Evolutionary conservation across 2,113 vertebrate genomes (phyloP).

Genomic region (Pipra filicauda): DNA sequence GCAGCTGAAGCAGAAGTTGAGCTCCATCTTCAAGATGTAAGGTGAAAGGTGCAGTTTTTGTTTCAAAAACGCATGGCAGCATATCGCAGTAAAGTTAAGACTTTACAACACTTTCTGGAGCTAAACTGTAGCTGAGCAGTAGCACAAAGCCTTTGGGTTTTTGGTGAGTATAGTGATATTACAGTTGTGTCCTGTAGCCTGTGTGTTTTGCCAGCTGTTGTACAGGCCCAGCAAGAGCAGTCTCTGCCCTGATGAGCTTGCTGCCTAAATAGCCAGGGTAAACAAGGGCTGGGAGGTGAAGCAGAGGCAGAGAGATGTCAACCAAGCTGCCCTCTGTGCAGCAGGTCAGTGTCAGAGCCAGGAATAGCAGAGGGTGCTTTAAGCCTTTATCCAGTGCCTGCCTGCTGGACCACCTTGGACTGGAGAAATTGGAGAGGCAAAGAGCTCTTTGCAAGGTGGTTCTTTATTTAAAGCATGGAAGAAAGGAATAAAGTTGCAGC

Average conservation of each 20-base stretch:
- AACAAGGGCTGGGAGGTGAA: constrained; percentile 9
- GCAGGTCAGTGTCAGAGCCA: constrained; percentile 64
- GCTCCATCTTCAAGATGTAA: fast-evolving
- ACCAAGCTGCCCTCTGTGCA: constrained; percentile 22
- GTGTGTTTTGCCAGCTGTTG: constrained; percentile 55
- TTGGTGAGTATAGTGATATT: neutral
- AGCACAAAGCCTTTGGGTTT: neutral
- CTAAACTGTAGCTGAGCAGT: neutral
- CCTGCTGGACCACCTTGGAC: constrained; percentile 46
- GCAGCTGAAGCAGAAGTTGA: neutral
- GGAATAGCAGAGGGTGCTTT: constrained; percentile 44
- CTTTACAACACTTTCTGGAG: neutral
- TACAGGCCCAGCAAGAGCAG: constrained; percentile 7
- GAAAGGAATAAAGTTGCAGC: constrained; percentile 42
- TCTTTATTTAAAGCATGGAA: constrained; percentile 49
- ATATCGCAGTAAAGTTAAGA: neutral
- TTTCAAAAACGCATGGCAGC: neutral
- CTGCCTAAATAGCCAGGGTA: constrained; percentile 53
- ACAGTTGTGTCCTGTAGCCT: constrained; percentile 2
- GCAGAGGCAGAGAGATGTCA: constrained; percentile 16
- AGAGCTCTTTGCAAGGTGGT: neutral
- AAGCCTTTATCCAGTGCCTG: neutral
- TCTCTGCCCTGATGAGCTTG: neutral
- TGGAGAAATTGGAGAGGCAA: constrained; percentile 17
- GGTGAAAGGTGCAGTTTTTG: neutral